phyloP scores from a whole-genome alignment of 2,113 vertebrate species.

The Oostethus manadensis region DNA sequence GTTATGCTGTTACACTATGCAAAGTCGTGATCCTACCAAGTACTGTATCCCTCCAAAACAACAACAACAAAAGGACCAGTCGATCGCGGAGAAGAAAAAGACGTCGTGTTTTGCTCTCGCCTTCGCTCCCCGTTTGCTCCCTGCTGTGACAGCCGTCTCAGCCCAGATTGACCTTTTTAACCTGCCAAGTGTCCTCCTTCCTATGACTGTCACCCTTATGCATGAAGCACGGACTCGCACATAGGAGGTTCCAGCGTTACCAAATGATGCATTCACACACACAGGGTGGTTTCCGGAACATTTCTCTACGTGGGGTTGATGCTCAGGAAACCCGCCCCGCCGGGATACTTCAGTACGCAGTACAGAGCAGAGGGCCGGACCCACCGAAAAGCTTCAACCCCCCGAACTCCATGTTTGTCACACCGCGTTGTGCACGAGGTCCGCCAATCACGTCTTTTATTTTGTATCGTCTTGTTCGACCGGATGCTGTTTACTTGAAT shows the following conservation, averaged over 20 bases:
- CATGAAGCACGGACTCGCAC: slow-evolving; percentile 28
- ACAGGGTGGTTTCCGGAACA: slow-evolving; percentile 51
- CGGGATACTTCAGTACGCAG: slow-evolving; percentile 69
- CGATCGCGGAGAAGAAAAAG: slow-evolving; percentile 24
- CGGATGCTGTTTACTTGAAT: slow-evolving; percentile 76
- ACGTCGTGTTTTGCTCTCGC: slow-evolving; percentile 9
- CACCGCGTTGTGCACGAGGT: slow-evolving; percentile 60
- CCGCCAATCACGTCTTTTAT: slow-evolving; percentile 21
- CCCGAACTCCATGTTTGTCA: slow-evolving; percentile 41
- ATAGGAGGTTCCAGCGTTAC: slow-evolving; percentile 42
- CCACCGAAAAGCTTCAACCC: slow-evolving; percentile 55
- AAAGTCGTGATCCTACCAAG: slow-evolving; percentile 43
- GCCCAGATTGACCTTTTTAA: slow-evolving; percentile 7
- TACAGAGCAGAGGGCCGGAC: slow-evolving; percentile 77
- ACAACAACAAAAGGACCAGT: slow-evolving; percentile 2
- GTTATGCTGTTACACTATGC: slow-evolving; percentile 65
- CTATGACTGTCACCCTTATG: slow-evolving; percentile 33
- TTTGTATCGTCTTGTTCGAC: slow-evolving; percentile 33
- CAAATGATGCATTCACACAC: slow-evolving; percentile 34
- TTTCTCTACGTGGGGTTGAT: not conserved
- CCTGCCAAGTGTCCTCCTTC: slow-evolving; percentile 40
- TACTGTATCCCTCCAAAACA: slow-evolving; percentile 35
- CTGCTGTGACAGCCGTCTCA: not conserved
- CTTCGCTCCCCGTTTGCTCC: slow-evolving; percentile 4
- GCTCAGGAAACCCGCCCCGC: slow-evolving; percentile 39